Evolutionary conservation across 2,888 invertebrate species (phyloP).

Genomic region (Agrochola lota): DNA sequence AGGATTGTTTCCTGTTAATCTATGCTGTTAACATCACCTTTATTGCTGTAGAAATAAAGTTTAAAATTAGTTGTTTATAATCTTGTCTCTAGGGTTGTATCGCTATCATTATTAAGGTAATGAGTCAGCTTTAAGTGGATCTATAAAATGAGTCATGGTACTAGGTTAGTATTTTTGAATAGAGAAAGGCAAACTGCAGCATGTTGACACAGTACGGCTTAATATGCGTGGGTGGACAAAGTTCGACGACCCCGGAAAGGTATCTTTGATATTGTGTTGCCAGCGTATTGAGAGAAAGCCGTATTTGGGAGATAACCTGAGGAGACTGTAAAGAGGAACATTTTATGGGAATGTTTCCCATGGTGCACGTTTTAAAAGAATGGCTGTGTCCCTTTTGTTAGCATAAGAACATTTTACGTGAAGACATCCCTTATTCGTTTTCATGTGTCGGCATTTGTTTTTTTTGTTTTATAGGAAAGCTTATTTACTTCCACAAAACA

Average conservation of each 20-base stretch:
- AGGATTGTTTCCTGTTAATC: conserved; percentile 58
- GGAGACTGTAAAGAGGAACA: conserved; percentile 40
- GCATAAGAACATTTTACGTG: conserved; percentile 36
- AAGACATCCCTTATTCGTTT: conserved; percentile 42
- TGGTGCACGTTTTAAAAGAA: conserved; percentile 52
- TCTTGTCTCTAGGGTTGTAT: conserved; percentile 64
- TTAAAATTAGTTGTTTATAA: conserved; percentile 51
- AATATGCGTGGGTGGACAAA: conserved; percentile 80
- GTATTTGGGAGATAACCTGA: conserved; percentile 40
- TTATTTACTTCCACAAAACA: background rate
- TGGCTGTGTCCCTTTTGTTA: conserved; percentile 45
- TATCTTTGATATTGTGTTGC: conserved; percentile 73
- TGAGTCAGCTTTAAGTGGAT: conserved; percentile 83
- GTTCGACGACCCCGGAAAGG: conserved; percentile 82
- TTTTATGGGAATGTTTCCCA: conserved; percentile 54
- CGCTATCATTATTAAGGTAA: conserved; percentile 84
- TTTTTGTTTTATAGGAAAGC: conserved; percentile 8
- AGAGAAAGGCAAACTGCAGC: conserved; percentile 68
- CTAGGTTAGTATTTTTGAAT: conserved; percentile 65
- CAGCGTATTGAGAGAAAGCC: conserved; percentile 50
- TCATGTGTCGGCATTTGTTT: conserved; percentile 27
- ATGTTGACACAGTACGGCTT: conserved; percentile 79
- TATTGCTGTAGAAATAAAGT: conserved; percentile 67
- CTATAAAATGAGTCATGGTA: conserved; percentile 84
- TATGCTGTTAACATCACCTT: conserved; percentile 46